phyloP scores from a whole-genome alignment of 2,113 vertebrate genomes.

The Silurus asotus region DNA sequence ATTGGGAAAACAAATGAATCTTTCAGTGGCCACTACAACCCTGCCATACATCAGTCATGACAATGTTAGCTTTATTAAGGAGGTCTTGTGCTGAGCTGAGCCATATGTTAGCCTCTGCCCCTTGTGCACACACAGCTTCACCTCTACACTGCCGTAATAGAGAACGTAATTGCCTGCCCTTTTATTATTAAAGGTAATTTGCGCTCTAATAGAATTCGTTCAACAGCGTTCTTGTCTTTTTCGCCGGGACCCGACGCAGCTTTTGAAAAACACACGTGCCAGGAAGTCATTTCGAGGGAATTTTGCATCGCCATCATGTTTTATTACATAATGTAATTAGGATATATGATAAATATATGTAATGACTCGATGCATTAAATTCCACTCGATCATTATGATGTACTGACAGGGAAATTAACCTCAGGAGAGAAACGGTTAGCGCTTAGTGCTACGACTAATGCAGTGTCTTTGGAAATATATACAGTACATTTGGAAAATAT shows the following conservation, averaged over 20 bases:
- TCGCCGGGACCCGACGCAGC: conserved; percentile 49
- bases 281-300: conserved; percentile 22
- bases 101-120: conserved; percentile 72
- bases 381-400: neutral
- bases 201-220: conserved; percentile 74
- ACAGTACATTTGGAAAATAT: too few species aligned
- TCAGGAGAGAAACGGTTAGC: neutral
- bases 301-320: conserved; percentile 42
- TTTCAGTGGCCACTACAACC: conserved; percentile 70
- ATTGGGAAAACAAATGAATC: conserved; percentile 80
- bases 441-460: too few species aligned
- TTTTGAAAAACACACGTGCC: neutral
- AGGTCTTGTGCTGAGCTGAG: conserved; percentile 72
- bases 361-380: conserved; percentile 1
- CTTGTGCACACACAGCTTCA: conserved; percentile 68
- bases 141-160: conserved; percentile 69
- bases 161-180: conserved; percentile 75
- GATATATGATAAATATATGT: conserved; percentile 13
- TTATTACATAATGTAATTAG: conserved; percentile 52
- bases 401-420: neutral
- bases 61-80: conserved; percentile 75
- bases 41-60: conserved; percentile 78
- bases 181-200: conserved; percentile 80
- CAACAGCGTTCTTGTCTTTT: conserved; percentile 63
- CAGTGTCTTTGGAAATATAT: too few species aligned